Conservation (phyloP, 1,140 invertebrate species). For the Papilio dardanus region DNA sequence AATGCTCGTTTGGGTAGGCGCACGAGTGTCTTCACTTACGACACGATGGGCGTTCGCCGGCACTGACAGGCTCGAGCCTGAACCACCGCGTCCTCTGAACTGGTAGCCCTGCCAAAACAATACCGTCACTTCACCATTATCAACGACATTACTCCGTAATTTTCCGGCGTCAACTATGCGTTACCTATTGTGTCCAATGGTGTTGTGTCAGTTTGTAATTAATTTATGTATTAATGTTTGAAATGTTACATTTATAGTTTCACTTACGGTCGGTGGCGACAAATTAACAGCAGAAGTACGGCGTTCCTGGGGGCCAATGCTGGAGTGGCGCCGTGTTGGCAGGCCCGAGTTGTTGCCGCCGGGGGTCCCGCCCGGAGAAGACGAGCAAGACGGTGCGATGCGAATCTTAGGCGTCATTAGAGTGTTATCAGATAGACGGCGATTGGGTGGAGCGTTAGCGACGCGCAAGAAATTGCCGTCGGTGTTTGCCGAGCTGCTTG, state of each 20-base stretch:
- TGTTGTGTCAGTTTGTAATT: constrained; percentile 15
- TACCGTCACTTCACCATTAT: constrained; percentile 62
- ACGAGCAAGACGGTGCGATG: constrained; percentile 92
- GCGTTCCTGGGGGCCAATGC: constrained; percentile 93
- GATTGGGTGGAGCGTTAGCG: constrained; percentile 90
- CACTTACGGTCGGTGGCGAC: constrained; percentile 92
- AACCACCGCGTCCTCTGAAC: constrained; percentile 82
- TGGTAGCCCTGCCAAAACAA: constrained; percentile 79
- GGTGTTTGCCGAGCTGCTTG: constrained; percentile 64
- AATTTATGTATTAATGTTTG: not conserved
- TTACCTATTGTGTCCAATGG: not conserved
- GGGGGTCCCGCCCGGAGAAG: constrained; percentile 92
- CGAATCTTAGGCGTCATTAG: constrained; percentile 94
- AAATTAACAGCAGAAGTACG: constrained; percentile 92
- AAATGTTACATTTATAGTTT: constrained; percentile 14
- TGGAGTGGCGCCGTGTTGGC: constrained; percentile 93
- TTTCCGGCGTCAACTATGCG: not conserved
- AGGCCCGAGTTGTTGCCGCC: constrained; percentile 86
- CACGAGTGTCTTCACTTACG: constrained; percentile 80
- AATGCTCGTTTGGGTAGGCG: constrained; percentile 58
- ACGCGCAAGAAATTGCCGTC: constrained; percentile 95
- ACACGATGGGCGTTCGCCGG: constrained; percentile 85
- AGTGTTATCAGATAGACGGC: constrained; percentile 95
- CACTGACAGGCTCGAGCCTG: constrained; percentile 89
- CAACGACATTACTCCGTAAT: constrained; percentile 5